Conservation (phyloP, 2,113 vertebrate genomes). For the Hepsetus odoe region DNA sequence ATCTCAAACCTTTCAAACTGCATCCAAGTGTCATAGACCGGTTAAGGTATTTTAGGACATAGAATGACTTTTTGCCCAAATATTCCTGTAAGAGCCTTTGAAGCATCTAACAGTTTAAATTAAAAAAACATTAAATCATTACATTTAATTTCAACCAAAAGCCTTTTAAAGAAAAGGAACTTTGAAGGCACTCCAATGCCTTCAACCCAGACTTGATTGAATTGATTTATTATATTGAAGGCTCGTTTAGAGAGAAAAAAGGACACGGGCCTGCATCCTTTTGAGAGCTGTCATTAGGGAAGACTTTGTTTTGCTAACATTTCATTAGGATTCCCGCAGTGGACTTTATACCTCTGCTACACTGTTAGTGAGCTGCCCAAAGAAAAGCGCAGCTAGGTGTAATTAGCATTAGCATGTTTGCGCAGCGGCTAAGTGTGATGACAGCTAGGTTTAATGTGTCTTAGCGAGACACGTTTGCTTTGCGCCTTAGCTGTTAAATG, state of each 20-base stretch:
- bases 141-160: not conserved
- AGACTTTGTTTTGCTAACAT: constrained; percentile 76
- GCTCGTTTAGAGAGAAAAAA: not conserved
- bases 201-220: too few relatives aligned
- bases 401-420: constrained; percentile 55
- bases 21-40: too few relatives aligned
- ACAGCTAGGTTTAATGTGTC: constrained; percentile 45
- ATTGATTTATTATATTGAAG: not conserved
- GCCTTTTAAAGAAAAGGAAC: not conserved
- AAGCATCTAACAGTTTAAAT: too few relatives aligned
- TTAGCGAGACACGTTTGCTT: constrained; percentile 39
- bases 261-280: constrained; percentile 65
- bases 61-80: too few relatives aligned
- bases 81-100: too few relatives aligned
- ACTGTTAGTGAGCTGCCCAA: constrained; percentile 6
- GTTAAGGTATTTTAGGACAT: too few relatives aligned
- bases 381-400: constrained; percentile 46
- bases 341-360: constrained; percentile 64
- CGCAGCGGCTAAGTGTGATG: constrained; percentile 47
- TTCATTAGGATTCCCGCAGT: constrained; percentile 76
- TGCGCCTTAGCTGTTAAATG: constrained; percentile 20
- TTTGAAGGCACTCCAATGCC: not conserved
- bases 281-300: constrained; percentile 77
- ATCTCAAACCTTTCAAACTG: too few relatives aligned
- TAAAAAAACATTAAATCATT: not conserved